Conservation (phyloP, 2,797 vertebrate genomes). For the Falco novaeseelandiae region DNA sequence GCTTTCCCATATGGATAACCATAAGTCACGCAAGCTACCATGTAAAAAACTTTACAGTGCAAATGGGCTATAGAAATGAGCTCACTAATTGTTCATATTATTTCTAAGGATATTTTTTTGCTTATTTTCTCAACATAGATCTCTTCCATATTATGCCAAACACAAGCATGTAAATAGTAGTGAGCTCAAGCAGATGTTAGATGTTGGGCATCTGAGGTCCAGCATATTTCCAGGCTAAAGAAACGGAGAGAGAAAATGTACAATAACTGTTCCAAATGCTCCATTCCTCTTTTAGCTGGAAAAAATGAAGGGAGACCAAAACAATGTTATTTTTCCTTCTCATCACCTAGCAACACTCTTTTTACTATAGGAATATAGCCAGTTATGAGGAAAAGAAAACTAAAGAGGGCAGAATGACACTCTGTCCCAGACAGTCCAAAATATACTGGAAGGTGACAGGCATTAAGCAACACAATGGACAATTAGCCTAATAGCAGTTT, state of each 20-base stretch:
- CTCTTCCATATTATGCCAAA: background rate
- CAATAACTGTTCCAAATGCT: background rate
- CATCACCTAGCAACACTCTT: constrained; percentile 44
- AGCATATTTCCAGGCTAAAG: background rate
- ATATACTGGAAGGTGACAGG: background rate
- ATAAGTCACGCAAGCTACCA: background rate
- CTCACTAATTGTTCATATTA: background rate
- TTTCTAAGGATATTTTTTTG: background rate
- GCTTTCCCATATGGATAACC: background rate
- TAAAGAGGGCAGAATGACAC: background rate
- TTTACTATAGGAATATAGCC: background rate
- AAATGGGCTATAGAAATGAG: background rate
- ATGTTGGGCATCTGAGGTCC: background rate
- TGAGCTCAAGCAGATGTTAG: background rate
- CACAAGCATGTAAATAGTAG: background rate
- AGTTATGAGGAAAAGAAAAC: constrained; percentile 8
- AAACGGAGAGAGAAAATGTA: background rate
- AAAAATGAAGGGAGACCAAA: constrained; percentile 49
- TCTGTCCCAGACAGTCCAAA: constrained; percentile 9
- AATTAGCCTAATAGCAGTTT: constrained; percentile 56
- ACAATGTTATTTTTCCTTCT: constrained; percentile 30
- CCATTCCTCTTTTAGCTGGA: constrained; percentile 14
- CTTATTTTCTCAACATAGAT: background rate
- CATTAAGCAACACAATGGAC: constrained; percentile 7
- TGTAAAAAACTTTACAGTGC: background rate